phyloP scores from a whole-genome alignment of 2,888 invertebrate genomes.

The Hecatera dysodea region DNA sequence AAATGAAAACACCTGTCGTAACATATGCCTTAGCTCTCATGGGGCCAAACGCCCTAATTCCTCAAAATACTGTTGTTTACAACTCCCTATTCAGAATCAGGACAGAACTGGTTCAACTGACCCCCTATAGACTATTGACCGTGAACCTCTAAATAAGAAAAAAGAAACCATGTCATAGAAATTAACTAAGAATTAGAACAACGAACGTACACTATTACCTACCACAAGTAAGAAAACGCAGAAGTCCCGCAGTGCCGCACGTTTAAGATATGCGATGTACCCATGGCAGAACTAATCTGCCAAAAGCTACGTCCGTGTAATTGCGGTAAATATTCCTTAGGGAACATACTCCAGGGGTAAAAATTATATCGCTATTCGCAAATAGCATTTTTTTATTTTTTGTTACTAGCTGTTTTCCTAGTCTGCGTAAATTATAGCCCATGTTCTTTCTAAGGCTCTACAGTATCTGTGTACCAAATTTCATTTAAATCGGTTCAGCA shows the following conservation, averaged over 20 bases:
- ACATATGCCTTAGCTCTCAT: not conserved
- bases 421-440: too few relatives aligned
- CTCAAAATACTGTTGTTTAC: slow-evolving; percentile 35
- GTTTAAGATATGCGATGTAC: not conserved
- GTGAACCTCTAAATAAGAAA: slow-evolving; percentile 51
- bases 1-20: too few relatives aligned
- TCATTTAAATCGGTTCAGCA: too few relatives aligned
- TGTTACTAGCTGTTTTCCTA: too few relatives aligned
- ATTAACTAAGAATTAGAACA: slow-evolving; percentile 54
- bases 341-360: too few relatives aligned
- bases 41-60: slow-evolving; percentile 2
- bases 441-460: too few relatives aligned
- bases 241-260: slow-evolving; percentile 10
- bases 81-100: slow-evolving; percentile 6
- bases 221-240: not conserved
- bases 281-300: too few relatives aligned
- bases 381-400: too few relatives aligned
- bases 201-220: slow-evolving; percentile 32
- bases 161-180: slow-evolving; percentile 49
- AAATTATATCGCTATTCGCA: too few relatives aligned
- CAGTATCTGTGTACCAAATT: too few relatives aligned
- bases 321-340: too few relatives aligned
- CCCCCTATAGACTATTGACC: slow-evolving; percentile 42
- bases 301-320: too few relatives aligned
- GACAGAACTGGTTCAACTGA: slow-evolving; percentile 32